These are phyloP conservation scores for Vidua chalybeata DNA, from an alignment of 2,113 vertebrate genomes.

Conservation along the genomic window DNA sequence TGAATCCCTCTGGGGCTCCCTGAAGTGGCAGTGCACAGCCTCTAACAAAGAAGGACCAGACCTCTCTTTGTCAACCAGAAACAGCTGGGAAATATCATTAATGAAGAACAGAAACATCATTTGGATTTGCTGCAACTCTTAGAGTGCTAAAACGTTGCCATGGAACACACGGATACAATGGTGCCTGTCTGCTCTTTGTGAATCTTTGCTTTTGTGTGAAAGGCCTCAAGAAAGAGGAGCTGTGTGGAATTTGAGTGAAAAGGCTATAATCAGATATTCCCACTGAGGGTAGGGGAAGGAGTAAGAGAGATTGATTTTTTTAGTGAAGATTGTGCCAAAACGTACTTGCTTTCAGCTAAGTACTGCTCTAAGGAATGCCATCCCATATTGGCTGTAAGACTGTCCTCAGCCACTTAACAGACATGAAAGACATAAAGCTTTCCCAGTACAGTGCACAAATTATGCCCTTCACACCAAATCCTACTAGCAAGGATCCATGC, in stretches of 20 bases:
- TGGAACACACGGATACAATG: neutral
- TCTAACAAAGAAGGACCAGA: neutral
- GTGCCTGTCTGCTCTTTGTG: neutral
- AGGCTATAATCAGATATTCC: neutral
- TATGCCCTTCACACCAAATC: neutral
- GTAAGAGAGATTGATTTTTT: neutral
- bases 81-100: constrained; percentile 1
- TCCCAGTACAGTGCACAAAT: neutral
- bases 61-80: neutral
- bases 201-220: neutral
- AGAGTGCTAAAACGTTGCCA: neutral
- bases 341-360: neutral
- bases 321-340: neutral
- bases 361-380: neutral
- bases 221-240: neutral
- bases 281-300: neutral
- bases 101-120: neutral
- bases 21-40: neutral
- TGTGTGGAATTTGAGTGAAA: neutral
- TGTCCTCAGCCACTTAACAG: neutral
- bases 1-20: neutral
- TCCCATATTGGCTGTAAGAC: neutral
- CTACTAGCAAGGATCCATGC: neutral
- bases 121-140: neutral
- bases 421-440: neutral